phyloP scores from a whole-genome alignment of 2,113 vertebrate species.

The Silurus glanis region DNA sequence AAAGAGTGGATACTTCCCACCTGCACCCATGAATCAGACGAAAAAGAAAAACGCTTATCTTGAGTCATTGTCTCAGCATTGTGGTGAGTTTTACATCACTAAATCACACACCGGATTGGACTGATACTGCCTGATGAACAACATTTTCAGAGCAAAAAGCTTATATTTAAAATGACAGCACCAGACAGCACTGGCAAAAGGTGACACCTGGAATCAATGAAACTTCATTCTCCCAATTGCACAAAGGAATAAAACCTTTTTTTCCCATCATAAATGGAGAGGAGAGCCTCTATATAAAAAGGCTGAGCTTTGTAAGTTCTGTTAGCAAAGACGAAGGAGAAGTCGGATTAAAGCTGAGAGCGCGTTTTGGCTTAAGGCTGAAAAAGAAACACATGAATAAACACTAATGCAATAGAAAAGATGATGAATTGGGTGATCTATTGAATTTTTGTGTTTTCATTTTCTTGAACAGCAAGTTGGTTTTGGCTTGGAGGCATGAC shows the following conservation, averaged over 20 bases:
- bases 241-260: conserved; percentile 46
- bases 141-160: conserved; percentile 41
- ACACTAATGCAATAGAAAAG: neutral
- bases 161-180: conserved; percentile 31
- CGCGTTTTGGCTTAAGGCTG: neutral
- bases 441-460: neutral
- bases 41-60: neutral
- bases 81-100: conserved; percentile 35
- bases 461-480: conserved; percentile 45
- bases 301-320: conserved; percentile 22
- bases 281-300: conserved; percentile 28
- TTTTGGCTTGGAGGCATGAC: conserved; percentile 47
- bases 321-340: neutral
- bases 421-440: neutral
- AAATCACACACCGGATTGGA: conserved; percentile 36
- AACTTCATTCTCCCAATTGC: conserved; percentile 41
- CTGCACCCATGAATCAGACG: conserved; percentile 31
- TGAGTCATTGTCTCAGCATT: conserved; percentile 15
- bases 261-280: conserved; percentile 42
- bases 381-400: conserved; percentile 9
- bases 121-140: conserved; percentile 13
- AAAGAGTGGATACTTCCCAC: conserved; percentile 25
- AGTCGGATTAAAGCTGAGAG: neutral
- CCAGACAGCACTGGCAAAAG: conserved; percentile 43
- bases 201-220: conserved; percentile 56